Evolutionary conservation across 2,888 invertebrate species (phyloP), one percentile per base, ranked within the genome.

Genomic region (Epinotia ramella): DNA sequence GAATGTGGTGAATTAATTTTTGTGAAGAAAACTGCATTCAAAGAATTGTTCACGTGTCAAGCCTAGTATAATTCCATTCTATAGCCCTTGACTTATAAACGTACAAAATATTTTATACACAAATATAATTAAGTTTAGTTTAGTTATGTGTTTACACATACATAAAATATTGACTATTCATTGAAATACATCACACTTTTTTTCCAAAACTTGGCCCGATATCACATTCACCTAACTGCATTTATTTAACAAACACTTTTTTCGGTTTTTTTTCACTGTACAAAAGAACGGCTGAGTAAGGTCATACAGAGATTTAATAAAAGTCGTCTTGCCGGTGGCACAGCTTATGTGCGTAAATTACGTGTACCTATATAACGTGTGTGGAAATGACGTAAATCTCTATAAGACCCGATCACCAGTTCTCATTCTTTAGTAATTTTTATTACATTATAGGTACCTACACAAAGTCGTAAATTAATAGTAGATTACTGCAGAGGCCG

Each of bases 51-150:
- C 40, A 9, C 9, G 40, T 40, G 40, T 40, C 7, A 40, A 40
- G 40, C 9, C 9, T 40, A 40, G 40, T 33, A 9, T 40, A 40
- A 40, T 40, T 40, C 40, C 40, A 40, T 40, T 40, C 44, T 59
- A 40, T 24, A 59, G 24, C 46, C 13, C 7, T 69, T 69, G 16
- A 33, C 59, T 46, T 67, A 33, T 40, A 69, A 46, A 68, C 44
- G 56, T 73, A 73, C 33, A 73, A 73, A 68, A 68, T n/a, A n/a
- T n/a, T 44, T 28, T 59, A 33, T 67, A 49, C 11, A 67, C 59
- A 66, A 66, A 66, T 60, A 60, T 60, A 57, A 12, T 40, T 57
- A 63, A 12, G 20, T 33, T 49, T 12, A 66, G 33, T 67, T 66
- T 65, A 40, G 7, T 66, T 56, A 68, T 13, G 40, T 44, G 40